A percentile compares a stretch with the other conserved stretches of the same genome.
Evolutionary conservation across 2,113 vertebrate species (phyloP).

Genomic region (Nymphicus hollandicus): DNA sequence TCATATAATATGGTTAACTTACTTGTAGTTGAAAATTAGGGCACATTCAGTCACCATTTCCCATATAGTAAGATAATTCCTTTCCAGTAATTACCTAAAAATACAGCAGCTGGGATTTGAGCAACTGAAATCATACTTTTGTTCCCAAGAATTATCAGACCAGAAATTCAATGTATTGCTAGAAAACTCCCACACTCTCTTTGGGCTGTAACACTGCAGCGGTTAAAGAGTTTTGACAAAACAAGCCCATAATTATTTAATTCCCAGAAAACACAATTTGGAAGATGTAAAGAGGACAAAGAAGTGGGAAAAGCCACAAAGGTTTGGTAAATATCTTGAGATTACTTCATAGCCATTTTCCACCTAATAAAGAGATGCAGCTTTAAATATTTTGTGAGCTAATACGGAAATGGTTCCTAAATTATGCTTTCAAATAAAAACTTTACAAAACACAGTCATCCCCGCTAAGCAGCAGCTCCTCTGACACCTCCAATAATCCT

Average conservation of each 20-base stretch:
- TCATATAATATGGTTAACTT: too few species aligned
- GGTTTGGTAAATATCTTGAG: neutral
- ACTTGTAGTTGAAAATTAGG: neutral
- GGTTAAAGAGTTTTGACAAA: constrained; percentile 29
- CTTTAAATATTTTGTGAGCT: neutral
- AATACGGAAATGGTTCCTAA: neutral
- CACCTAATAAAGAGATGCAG: neutral
- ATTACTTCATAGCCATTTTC: neutral
- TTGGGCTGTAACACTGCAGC: constrained; percentile 18
- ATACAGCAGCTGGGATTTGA: constrained; percentile 41
- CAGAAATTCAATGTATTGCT: constrained; percentile 33
- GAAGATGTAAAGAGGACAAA: constrained; percentile 37
- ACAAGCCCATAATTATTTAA: constrained; percentile 12
- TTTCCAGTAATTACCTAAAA: constrained; percentile 51
- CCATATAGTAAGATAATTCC: neutral
- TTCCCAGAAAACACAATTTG: constrained; percentile 29
- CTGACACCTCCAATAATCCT: neutral
- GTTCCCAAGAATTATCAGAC: constrained; percentile 18
- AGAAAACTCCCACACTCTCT: constrained; percentile 5
- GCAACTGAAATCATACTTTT: constrained; percentile 50
- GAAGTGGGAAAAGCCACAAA: neutral
- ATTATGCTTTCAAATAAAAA: neutral
- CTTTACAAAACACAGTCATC: neutral
- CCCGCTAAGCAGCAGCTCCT: neutral
- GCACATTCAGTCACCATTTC: neutral